phyloP scores from a whole-genome alignment of 2,888 invertebrate genomes.

The Agrotis exclamationis region DNA sequence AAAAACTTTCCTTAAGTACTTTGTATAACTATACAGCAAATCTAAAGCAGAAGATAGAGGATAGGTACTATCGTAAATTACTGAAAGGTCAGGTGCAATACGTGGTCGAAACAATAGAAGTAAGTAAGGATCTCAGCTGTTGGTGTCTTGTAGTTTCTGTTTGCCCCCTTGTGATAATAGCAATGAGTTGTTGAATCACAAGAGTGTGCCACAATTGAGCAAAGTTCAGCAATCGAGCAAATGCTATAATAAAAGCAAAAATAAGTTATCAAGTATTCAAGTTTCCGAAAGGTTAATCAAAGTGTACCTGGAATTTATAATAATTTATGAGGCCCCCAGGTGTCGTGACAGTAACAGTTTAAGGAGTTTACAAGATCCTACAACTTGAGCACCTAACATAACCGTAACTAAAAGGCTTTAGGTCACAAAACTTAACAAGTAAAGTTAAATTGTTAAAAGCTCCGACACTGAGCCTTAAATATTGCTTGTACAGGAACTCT shows the following conservation, averaged over 20 bases:
- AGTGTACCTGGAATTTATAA: slow-evolving; percentile 21
- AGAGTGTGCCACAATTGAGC: neutral
- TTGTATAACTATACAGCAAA: too few relatives aligned
- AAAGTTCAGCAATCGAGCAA: neutral
- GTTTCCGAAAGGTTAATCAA: slow-evolving; percentile 9
- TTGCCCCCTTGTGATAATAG: neutral
- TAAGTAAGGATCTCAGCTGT: neutral
- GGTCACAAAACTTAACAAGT: slow-evolving; percentile 60
- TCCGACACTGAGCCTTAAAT: slow-evolving; percentile 37
- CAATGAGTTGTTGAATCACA: neutral
- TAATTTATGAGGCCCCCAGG: slow-evolving; percentile 38
- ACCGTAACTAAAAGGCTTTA: slow-evolving; percentile 54
- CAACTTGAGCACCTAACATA: slow-evolving; percentile 44
- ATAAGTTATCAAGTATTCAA: neutral
- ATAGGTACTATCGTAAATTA: neutral
- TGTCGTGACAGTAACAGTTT: slow-evolving; percentile 48
- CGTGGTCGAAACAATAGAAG: neutral
- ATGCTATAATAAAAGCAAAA: too few relatives aligned
- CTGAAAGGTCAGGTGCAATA: neutral
- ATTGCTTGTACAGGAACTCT: slow-evolving; percentile 31
- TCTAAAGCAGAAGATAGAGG: neutral
- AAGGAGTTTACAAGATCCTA: slow-evolving; percentile 45
- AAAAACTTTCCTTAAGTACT: too few relatives aligned
- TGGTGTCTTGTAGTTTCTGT: neutral
- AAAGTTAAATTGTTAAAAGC: slow-evolving; percentile 58